Percentiles rank a stretch among this genome's conserved stretches.
These are phyloP conservation scores for Myripristis jacobus DNA, from an alignment of 2,797 vertebrate genomes.

Conservation along the genomic window DNA sequence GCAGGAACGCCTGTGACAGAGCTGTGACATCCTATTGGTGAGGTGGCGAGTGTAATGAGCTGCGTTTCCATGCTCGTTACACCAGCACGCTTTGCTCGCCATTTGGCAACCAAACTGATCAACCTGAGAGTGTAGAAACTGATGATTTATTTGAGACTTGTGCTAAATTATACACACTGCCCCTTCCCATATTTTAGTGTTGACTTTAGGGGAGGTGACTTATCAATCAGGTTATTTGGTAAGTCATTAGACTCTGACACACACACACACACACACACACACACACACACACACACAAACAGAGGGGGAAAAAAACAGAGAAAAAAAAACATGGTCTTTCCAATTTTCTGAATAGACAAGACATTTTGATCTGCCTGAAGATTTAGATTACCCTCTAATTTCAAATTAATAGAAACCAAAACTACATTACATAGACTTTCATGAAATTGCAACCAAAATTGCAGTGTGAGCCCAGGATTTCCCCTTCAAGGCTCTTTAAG, in stretches of 20 bases:
- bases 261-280: no score
- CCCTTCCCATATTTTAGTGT: background rate
- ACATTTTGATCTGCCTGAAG: background rate
- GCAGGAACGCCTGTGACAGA: conserved; percentile 51
- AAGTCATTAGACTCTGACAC: conserved; percentile 2
- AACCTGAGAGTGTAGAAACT: conserved; percentile 23
- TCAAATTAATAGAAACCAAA: conserved; percentile 4
- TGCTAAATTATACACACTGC: background rate
- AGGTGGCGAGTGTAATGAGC: conserved; percentile 54
- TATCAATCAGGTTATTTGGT: conserved; percentile 9
- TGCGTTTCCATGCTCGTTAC: conserved; percentile 40
- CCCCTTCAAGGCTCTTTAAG: conserved; percentile 10
- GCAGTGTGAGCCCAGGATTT: background rate
- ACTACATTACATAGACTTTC: background rate
- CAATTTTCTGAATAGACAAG: background rate
- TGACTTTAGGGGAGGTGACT: background rate
- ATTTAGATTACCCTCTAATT: background rate
- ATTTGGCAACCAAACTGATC: conserved; percentile 33
- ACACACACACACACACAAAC: no score
- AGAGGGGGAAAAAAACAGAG: background rate
- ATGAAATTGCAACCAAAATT: background rate
- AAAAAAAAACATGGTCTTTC: background rate
- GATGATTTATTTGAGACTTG: conserved; percentile 14
- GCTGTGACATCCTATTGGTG: conserved; percentile 62
- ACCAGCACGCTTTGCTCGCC: conserved; percentile 48